Conservation (phyloP, 2,113 vertebrate species). For the Marcusenius ussheri region DNA sequence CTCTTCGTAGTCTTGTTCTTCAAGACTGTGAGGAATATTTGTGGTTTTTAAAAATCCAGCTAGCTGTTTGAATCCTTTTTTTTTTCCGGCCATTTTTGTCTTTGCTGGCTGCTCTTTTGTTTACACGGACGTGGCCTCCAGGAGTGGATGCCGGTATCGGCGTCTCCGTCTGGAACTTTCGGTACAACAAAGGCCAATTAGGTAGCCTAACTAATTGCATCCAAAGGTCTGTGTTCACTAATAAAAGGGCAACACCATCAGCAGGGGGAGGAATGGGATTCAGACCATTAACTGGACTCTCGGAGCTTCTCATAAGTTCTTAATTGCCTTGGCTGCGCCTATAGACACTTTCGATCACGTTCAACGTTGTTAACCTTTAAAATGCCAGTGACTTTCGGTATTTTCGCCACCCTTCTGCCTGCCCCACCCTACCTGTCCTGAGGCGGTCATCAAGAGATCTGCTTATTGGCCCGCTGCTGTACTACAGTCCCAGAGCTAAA, state of each 20-base stretch:
- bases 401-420: background rate
- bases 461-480: background rate
- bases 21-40: background rate
- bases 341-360: background rate
- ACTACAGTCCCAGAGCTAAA: background rate
- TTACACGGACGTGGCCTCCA: background rate
- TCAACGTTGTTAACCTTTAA: background rate
- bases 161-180: background rate
- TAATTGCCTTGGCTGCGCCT: background rate
- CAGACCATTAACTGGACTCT: background rate
- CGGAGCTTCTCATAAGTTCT: background rate
- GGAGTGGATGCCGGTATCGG: background rate
- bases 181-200: background rate
- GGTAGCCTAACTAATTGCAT: background rate
- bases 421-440: background rate
- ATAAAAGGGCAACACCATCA: background rate
- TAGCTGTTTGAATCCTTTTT: background rate
- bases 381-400: background rate
- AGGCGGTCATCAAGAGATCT: background rate
- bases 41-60: background rate
- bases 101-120: background rate
- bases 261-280: background rate
- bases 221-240: background rate
- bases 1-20: background rate
- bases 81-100: background rate